Evolutionary conservation across 2,797 vertebrate genomes (phyloP).

Genomic region (Acanthiza pusilla): DNA sequence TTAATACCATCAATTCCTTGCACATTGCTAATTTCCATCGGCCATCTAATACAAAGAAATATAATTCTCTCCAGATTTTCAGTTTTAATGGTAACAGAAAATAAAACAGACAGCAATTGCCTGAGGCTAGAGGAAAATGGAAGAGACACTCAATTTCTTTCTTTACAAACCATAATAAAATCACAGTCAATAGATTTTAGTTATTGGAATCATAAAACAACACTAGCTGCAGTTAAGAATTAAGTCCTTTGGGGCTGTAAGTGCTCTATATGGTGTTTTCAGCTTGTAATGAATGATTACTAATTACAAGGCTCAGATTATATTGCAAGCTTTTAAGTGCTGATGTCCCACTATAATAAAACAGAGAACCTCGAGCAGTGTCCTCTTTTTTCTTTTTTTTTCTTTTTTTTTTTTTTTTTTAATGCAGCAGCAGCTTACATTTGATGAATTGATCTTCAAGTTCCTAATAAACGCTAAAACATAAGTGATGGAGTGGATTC

Average conservation of each 20-base stretch:
- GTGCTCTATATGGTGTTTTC: background rate
- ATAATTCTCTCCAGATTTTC: background rate
- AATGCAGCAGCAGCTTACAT: background rate
- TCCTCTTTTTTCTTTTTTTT: background rate
- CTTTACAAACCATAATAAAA: slow-evolving; percentile 59
- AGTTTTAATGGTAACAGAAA: slow-evolving; percentile 26
- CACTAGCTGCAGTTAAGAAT: slow-evolving; percentile 18
- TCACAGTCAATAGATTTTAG: slow-evolving; percentile 45
- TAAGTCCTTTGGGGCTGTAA: background rate
- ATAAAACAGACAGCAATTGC: slow-evolving; percentile 14
- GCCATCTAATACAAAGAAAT: background rate
- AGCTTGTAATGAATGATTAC: slow-evolving; percentile 24
- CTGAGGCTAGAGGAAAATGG: background rate
- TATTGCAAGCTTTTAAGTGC: background rate
- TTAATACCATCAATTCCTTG: background rate
- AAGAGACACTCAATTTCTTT: background rate
- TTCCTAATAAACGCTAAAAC: slow-evolving; percentile 5
- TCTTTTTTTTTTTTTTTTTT: too few relatives aligned
- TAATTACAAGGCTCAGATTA: slow-evolving; percentile 35
- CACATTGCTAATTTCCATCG: background rate
- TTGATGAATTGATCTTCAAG: slow-evolving; percentile 35
- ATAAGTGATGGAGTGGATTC: background rate
- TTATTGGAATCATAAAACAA: slow-evolving; percentile 48
- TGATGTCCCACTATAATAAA: background rate
- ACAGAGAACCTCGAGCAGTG: background rate